Conservation (phyloP, 2,113 vertebrate species). For the Cinclus cinclus region DNA sequence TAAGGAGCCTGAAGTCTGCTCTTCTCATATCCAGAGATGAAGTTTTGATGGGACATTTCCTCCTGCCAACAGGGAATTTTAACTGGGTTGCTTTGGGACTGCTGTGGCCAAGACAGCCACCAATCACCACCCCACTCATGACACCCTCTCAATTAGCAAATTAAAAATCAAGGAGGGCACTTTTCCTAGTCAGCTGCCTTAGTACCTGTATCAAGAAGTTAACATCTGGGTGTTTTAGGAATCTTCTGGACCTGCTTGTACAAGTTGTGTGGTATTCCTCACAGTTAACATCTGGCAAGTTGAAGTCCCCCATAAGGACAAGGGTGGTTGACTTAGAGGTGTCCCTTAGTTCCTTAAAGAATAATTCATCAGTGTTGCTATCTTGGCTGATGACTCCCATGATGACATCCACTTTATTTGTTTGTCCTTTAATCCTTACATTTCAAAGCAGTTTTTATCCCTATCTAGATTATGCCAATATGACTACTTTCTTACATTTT, state of each 20-base stretch:
- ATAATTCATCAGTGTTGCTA: not conserved
- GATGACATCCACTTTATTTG: fast-evolving
- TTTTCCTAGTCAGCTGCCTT: not conserved
- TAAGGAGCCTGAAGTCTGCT: not conserved
- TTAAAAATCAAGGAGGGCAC: not conserved
- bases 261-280: not conserved
- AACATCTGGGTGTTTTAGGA: not conserved
- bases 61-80: not conserved
- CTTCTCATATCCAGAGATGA: not conserved
- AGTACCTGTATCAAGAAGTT: not conserved
- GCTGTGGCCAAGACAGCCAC: not conserved
- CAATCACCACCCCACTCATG: not conserved
- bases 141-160: not conserved
- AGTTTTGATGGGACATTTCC: not conserved
- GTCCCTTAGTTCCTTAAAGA: not conserved
- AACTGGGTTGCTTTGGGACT: not conserved
- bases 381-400: not conserved
- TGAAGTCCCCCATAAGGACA: not conserved
- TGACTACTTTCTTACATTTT: not conserved
- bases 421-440: not conserved
- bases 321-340: not conserved
- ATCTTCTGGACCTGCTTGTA: not conserved
- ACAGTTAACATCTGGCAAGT: not conserved
- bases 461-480: not conserved
- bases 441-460: not conserved